Conservation (phyloP, 2,888 invertebrate species). For the Melikaiella ostensackeni region DNA sequence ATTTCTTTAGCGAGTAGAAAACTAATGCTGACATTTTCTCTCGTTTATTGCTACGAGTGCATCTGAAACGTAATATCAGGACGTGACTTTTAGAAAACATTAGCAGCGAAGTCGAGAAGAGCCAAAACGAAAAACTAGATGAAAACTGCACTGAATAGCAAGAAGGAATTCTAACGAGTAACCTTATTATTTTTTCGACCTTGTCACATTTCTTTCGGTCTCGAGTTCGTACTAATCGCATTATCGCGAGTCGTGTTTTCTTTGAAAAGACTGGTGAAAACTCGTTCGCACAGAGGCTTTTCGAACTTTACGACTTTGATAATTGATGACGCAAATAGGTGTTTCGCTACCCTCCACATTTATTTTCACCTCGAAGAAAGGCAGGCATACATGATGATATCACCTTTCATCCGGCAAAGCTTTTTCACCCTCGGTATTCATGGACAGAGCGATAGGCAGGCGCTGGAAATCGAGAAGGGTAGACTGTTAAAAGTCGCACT, state of each 20-base stretch:
- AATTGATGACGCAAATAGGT: conserved; percentile 41
- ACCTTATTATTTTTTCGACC: conserved; percentile 55
- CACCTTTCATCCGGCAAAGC: conserved; percentile 41
- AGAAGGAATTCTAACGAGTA: conserved; percentile 43
- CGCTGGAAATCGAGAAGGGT: conserved; percentile 37
- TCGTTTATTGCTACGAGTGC: neutral
- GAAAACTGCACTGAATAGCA: conserved; percentile 33
- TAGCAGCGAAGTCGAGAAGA: conserved; percentile 14
- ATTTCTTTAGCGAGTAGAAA: neutral
- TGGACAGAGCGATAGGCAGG: conserved; percentile 33
- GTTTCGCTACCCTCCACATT: conserved; percentile 31
- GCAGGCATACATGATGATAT: conserved; percentile 36
- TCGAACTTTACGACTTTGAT: conserved; percentile 18
- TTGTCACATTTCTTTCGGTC: conserved; percentile 51
- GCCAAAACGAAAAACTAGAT: neutral
- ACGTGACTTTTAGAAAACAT: conserved; percentile 29
- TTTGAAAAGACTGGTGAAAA: conserved; percentile 2
- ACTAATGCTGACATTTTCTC: neutral
- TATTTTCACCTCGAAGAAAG: conserved; percentile 32
- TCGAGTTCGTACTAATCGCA: conserved; percentile 51
- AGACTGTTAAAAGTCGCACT: conserved; percentile 21
- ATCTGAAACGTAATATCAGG: conserved; percentile 24
- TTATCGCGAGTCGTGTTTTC: conserved; percentile 51
- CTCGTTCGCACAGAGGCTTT: neutral
- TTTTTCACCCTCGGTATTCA: conserved; percentile 35